phyloP scores from a whole-genome alignment of 2,113 vertebrate genomes.

The Leucopsar rothschildi region DNA sequence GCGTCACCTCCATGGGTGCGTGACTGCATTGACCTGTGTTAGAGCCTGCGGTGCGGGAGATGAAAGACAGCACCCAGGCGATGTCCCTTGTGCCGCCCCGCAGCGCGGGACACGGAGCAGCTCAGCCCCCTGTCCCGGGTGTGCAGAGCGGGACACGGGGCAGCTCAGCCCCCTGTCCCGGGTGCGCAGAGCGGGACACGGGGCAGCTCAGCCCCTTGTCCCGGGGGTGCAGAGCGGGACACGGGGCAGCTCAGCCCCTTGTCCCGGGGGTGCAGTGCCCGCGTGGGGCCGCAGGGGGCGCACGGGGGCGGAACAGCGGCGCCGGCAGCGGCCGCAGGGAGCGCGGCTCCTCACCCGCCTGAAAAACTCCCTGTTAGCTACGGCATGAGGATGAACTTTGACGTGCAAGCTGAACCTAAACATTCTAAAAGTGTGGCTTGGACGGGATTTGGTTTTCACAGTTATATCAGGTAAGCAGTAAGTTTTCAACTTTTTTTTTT shows the following conservation, averaged over 20 bases:
- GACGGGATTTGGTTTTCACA: neutral
- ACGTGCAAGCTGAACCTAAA: neutral
- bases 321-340: neutral
- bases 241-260: neutral
- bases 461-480: neutral
- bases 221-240: neutral
- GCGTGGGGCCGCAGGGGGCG: neutral
- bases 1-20: rapidly evolving
- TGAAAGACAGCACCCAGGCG: neutral
- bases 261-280: neutral
- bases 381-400: neutral
- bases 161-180: neutral
- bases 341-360: neutral
- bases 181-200: neutral
- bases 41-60: neutral
- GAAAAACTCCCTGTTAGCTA: neutral
- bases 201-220: neutral
- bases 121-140: neutral
- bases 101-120: neutral
- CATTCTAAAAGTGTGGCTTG: neutral
- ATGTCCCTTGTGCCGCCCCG: neutral
- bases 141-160: too few relatives aligned
- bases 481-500: neutral
- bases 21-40: neutral
- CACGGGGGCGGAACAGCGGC: neutral